phyloP scores from a whole-genome alignment of 2,888 invertebrate species.

The Thecophora atra region DNA sequence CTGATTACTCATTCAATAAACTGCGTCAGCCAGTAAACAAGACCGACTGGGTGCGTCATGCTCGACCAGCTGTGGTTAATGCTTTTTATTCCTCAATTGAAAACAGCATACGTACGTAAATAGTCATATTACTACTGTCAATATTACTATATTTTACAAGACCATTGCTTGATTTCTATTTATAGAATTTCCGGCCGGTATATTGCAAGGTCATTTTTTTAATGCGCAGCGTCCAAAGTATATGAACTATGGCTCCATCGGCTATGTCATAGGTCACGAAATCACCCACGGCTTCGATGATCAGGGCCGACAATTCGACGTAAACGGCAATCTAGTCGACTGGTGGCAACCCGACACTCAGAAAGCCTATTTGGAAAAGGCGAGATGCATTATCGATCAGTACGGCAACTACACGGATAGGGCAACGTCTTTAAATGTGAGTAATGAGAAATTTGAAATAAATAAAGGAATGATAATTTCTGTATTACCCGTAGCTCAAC shows the following conservation, averaged over 20 bases:
- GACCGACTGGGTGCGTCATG: conserved; percentile 86
- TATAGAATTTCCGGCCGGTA: conserved; percentile 3
- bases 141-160: neutral
- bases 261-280: conserved; percentile 58
- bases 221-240: neutral
- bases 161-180: neutral
- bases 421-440: conserved; percentile 13
- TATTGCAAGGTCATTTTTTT: conserved; percentile 7
- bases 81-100: conserved; percentile 87
- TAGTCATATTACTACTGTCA: neutral
- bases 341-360: conserved; percentile 57
- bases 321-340: conserved; percentile 53
- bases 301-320: conserved; percentile 53
- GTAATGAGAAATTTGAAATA: conserved; percentile 34
- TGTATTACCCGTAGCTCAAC: conserved; percentile 73
- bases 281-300: conserved; percentile 61
- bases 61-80: conserved; percentile 84
- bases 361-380: conserved; percentile 50
- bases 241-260: conserved; percentile 56
- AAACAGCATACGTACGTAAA: conserved; percentile 83
- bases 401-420: conserved; percentile 44
- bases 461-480: conserved; percentile 21
- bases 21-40: conserved; percentile 83
- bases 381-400: conserved; percentile 55
- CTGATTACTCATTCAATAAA: conserved; percentile 80